Evolutionary conservation across 2,113 vertebrate genomes (phyloP), one percentile per base, ranked within the genome.

Genomic region (Thymallus thymallus): DNA sequence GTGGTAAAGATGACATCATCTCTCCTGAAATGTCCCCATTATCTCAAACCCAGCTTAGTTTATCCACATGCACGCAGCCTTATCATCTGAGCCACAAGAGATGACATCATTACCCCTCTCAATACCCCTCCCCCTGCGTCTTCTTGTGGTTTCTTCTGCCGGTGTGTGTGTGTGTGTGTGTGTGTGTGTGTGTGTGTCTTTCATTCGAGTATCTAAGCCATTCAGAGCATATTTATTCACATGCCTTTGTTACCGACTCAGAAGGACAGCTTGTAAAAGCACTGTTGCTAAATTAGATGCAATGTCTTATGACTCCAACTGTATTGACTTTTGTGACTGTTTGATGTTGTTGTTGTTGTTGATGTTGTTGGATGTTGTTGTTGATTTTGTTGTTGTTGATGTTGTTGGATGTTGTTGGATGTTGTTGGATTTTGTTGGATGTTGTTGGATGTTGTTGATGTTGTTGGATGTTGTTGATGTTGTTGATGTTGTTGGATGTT

Each of bases 1-100:
- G 79, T 68, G 67, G 82, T 85, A 87, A 88, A 84, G 86, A 90
- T 92, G 91, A 92, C 91, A 91, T 92, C 91, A 92, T 84, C 91
- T 88, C 64, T 76, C 81, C 88, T 87, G 88, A 89, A 92, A 92
- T 89, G 90, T 92, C 88, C 89, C 88, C 86, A 91, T 90, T 91
- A 91, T 90, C 91, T 92, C 88, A 92, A 89, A 85, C 88, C 89
- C 82, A 86, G 35, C 35, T 41, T 10, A 41, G 35, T 41, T 41
- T 41, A 10, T 41, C 35, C 14, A 51, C 48, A 51, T n/a, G n/a
- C 48, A 46, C 48, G 1, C 48, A 51, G 5, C 0, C 35, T 35
- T 35, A 83, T 88, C 58, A 85, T 85, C 51, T 68, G 64, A 9
- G 51, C 45, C 87, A 84, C 84, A 85, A 81, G 35, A 72, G 91